Percentiles rank a stretch among this genome's conserved stretches.
Evolutionary conservation across 2,888 invertebrate species (phyloP).

Genomic region (Lepidocyrtinus sp.): DNA sequence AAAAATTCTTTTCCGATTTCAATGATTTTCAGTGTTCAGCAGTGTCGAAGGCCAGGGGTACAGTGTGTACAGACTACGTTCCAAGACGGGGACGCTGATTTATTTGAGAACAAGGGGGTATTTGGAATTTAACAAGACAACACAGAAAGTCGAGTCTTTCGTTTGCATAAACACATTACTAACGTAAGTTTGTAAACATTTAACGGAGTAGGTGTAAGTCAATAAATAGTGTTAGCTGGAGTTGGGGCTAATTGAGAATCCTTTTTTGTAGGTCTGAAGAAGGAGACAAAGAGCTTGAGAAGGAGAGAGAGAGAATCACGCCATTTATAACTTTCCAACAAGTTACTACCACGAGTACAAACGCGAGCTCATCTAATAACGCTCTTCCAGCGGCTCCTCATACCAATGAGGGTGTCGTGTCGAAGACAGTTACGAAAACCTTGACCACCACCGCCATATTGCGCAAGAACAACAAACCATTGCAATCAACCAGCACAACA

Average conservation of each 20-base stretch:
- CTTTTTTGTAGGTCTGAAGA: slow-evolving; percentile 65
- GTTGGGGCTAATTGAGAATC: neutral
- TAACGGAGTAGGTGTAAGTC: neutral
- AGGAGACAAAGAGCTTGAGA: slow-evolving; percentile 70
- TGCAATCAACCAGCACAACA: slow-evolving; percentile 38
- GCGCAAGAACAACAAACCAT: slow-evolving; percentile 34
- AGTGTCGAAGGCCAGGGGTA: slow-evolving; percentile 86
- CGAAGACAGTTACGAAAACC: slow-evolving; percentile 53
- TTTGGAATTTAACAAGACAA: slow-evolving; percentile 84
- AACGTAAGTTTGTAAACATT: slow-evolving; percentile 72
- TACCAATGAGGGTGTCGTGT: slow-evolving; percentile 38
- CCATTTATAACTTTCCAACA: slow-evolving; percentile 70
- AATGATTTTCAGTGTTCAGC: slow-evolving; percentile 85
- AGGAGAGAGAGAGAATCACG: slow-evolving; percentile 69
- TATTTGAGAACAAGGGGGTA: slow-evolving; percentile 88
- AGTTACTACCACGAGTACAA: slow-evolving; percentile 70
- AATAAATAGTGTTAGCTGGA: neutral
- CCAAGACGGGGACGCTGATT: slow-evolving; percentile 87
- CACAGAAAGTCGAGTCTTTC: slow-evolving; percentile 85
- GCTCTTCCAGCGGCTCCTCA: slow-evolving; percentile 43
- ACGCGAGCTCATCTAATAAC: slow-evolving; percentile 62
- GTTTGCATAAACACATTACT: slow-evolving; percentile 88
- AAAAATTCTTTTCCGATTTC: too few relatives aligned
- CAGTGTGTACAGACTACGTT: slow-evolving; percentile 88
- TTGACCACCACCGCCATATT: slow-evolving; percentile 51